Evolutionary conservation across 2,797 vertebrate species (phyloP), one percentile per base, ranked within the genome.

Genomic region (Parauchenoglanis punctatus): DNA sequence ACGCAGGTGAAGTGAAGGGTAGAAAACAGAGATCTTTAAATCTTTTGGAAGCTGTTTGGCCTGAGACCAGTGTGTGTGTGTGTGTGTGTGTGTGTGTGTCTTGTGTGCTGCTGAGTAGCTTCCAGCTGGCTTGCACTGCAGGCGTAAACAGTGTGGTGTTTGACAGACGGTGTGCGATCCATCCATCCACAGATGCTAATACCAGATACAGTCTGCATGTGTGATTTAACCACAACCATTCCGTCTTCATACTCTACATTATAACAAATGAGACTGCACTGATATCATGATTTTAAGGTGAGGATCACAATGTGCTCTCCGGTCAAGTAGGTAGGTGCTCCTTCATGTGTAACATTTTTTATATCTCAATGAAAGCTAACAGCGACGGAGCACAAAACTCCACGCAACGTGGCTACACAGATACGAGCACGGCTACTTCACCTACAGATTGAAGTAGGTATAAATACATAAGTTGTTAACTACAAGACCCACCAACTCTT

Each of bases 161-260:
- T 95, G 95, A 95, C 94, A 95, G 93, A 92, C 91, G 92, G 83
- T 91, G 93, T 93, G 93, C 91, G 92, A 95, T 92, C 91, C 94
- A 93, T 95, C 94, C 84, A 91, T 95, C 94, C 92, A 94, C 94
- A 95, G 94, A 92, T 94, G 90, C 92, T 95, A 94, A 95, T 95
- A 94, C 92, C 87, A 89, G 89, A 91, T 92, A 91, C 91, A 91
- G 88, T 46, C 49, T 76, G 52, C 20, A 35, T 49, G 46, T 68
- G 46, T 44, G 46, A 78, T 54, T 54, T 35, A 85, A 67, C 61
- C 75, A 11, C n/a, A 77, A n/a, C 18, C 46, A 35, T 35, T 52
- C 40, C 1, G 59, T 8, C 84, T 25, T 54, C 3, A 13, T 35
- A 78, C 61, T 23, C 61, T 67, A 67, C 61, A 17, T 61, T 75